Base-by-base conservation (phyloP, 2,113 vertebrate species). In the Nyctereutes procyonoides region DNA sequence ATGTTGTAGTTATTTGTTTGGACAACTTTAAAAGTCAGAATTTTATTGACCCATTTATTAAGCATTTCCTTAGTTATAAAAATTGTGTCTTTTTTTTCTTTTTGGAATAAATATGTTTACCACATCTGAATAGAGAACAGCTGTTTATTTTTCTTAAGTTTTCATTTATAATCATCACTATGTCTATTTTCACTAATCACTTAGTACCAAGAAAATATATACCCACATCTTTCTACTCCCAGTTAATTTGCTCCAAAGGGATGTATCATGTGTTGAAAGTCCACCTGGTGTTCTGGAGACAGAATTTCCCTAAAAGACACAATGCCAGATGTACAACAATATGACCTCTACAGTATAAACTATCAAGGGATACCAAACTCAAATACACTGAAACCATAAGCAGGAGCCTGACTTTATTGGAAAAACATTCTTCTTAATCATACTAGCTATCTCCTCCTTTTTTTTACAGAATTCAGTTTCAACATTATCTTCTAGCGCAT, bases 341-440 rank as follows among this genome's bases (percentile, higher is more conserved):
- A 82, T 28, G 17, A 74, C 28, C 80, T 83, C 24, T 81, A 79
- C 28, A 88, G 3, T 51, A 38, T 81, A 79, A 86, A 84, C 22
- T 81, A 77, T 22, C 24, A 69, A 88, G 35, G 14, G 32, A 65
- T 87, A 17, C 3, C n/a, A 80, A 76, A 88, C 12, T 71, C 53
- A 95, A 55, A 26, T 63, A 12, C 16, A 91, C 60, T 84, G 10
- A 16, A 93, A 85, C 74, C 77, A 69, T 7, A 85, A 89, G 13
- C 35, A 90, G 5, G 53, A 79, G 17, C 15, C 94, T 69, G 11
- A 53, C 16, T 93, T 90, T n/a, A 53, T 13, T 30, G 8, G 8
- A 10, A 92, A 92, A 96, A 88, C 24, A 38, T 30, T 76, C 15
- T 55, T 93, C 83, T 97, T n/a, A 74, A 74, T 73, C 62, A 65